phyloP scores from a whole-genome alignment of 2,113 vertebrate species.

The Cavia aperea region DNA sequence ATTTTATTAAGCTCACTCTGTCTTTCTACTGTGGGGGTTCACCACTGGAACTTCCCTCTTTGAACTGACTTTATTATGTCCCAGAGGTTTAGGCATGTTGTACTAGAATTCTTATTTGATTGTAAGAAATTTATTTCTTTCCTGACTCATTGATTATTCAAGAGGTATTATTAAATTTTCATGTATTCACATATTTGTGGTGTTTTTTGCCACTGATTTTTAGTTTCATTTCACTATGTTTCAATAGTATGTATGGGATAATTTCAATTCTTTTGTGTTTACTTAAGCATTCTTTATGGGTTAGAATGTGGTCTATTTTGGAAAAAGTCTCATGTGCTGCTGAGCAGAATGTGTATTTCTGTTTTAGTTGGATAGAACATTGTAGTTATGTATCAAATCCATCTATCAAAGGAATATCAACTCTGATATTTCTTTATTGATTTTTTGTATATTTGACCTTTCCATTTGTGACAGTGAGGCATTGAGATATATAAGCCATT shows the following conservation, averaged over 20 bases:
- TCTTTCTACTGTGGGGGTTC: background rate
- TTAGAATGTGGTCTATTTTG: background rate
- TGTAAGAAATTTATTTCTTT: background rate
- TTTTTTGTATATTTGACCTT: background rate
- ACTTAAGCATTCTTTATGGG: background rate
- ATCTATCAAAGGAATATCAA: background rate
- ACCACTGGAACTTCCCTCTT: background rate
- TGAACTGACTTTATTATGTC: background rate
- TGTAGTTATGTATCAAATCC: background rate
- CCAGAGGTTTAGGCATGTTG: background rate
- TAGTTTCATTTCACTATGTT: background rate
- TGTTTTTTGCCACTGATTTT: background rate
- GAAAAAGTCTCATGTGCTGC: background rate
- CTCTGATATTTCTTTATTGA: background rate
- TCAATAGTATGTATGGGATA: background rate
- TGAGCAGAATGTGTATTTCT: background rate
- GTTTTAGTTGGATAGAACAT: background rate
- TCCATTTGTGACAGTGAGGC: background rate
- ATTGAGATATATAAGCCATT: background rate
- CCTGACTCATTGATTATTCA: background rate
- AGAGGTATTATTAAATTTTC: background rate
- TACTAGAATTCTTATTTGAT: background rate
- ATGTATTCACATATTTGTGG: background rate
- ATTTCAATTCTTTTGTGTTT: background rate
- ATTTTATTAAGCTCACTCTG: background rate